Evolutionary conservation across 92 coral and sea anemone species (phyloP).

Genomic region (Paragorgia papillata): DNA sequence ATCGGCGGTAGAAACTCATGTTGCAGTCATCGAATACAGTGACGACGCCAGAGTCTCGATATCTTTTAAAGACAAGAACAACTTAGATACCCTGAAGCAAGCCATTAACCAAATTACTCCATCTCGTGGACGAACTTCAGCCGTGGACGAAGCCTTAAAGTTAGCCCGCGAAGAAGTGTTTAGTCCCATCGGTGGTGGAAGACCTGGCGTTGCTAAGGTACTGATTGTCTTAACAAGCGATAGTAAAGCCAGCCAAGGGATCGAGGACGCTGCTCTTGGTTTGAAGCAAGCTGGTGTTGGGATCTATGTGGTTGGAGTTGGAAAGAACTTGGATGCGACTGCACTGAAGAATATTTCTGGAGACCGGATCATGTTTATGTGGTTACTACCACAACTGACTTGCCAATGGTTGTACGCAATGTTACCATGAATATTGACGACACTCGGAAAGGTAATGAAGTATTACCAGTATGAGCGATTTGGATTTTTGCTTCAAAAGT

Average conservation of each 20-base stretch:
- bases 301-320: constrained; percentile 64
- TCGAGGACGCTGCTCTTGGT: constrained; percentile 44
- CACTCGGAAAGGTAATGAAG: constrained; percentile 8
- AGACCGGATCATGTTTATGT: constrained; percentile 17
- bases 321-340: constrained; percentile 46
- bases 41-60: constrained; percentile 48
- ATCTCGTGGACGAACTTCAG: constrained; percentile 10
- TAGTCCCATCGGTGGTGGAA: constrained; percentile 46
- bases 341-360: constrained; percentile 27
- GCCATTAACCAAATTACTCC: constrained; percentile 46
- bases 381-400: constrained; percentile 1
- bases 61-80: constrained; percentile 50
- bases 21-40: constrained; percentile 67
- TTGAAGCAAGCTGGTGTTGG: constrained; percentile 57
- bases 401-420: background rate
- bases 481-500: background rate
- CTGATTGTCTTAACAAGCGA: constrained; percentile 69
- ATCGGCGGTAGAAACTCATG: constrained; percentile 54
- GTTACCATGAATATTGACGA: constrained; percentile 7
- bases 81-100: constrained; percentile 47
- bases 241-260: constrained; percentile 29
- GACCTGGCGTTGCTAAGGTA: constrained; percentile 44
- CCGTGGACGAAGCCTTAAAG: constrained; percentile 40
- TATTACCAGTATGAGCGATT: background rate
- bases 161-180: constrained; percentile 43